Evolutionary conservation across 2,888 invertebrate genomes (phyloP), one percentile per base, ranked within the genome.

Genomic region (Ctena decussata): DNA sequence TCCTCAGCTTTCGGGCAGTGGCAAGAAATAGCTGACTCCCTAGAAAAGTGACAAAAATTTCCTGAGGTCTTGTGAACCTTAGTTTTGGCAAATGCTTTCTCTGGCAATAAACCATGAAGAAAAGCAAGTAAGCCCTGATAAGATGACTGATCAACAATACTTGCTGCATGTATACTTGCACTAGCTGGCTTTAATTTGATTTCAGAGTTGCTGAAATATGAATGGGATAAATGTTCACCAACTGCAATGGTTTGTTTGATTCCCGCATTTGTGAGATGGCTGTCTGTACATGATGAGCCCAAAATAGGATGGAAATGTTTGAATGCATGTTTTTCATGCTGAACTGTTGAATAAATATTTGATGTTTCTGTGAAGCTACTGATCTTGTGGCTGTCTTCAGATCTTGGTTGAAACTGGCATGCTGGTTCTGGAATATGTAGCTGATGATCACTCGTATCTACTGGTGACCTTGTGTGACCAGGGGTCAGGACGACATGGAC

Each of bases 51-150:
- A 83, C 89, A 90, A 35, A 89, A 86, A 53, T 91, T 86, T 12
- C 77, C 75, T 8, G 77, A 35, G 21, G 84, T 65, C 81, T 91
- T 91, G 32, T 85, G 73, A 75, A 92, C 77, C 60, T 80, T 78
- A 12, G 80, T 71, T 39, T 86, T 84, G 18, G 84, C 49, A 46
- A 92, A 87, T 46, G 91, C 85, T 77, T 92, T 92, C 53, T 91
- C 90, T 21, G 84, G 82, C 11, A 92, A 76, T 32, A 92, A 65
- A 11, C 92, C 92, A 77, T 91, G 90, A 8, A 92, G 77, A 60
- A 92, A 80, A 18, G 90, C 89, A 24, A 86, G 49, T 39, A 83
- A 18, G 65, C 89, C 91, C 27, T 91, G 91, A 82, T 88, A 88
- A 44, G 88, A 53, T 32, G 74, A 44, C 35, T 80, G 57, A 18